phyloP scores from a whole-genome alignment of 2,113 vertebrate genomes.

The Tenrec ecaudatus region DNA sequence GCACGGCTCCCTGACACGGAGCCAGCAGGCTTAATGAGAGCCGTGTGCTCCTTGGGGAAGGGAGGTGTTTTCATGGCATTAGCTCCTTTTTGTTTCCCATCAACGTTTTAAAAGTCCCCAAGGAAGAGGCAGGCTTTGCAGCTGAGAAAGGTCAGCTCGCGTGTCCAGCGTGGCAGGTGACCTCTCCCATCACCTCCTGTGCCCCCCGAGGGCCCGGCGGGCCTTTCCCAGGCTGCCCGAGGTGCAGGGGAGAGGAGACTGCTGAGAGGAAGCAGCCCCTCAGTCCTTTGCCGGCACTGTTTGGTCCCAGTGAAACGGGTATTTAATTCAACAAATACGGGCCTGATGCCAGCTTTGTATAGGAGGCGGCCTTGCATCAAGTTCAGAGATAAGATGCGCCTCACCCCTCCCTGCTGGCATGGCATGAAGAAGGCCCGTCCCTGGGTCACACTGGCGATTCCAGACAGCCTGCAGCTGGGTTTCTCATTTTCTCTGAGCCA shows the following conservation, averaged over 20 bases:
- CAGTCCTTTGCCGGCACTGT: background rate
- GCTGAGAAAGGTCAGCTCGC: slow-evolving; percentile 45
- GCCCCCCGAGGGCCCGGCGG: rapidly evolving
- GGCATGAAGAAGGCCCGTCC: background rate
- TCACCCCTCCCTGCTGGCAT: background rate
- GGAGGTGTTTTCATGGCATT: background rate
- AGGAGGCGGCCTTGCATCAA: background rate
- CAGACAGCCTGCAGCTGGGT: background rate
- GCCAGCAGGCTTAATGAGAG: slow-evolving; percentile 46
- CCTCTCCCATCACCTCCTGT: background rate
- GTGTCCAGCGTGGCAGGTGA: background rate
- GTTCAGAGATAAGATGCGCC: background rate
- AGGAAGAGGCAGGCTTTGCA: background rate
- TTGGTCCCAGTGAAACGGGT: slow-evolving; percentile 9
- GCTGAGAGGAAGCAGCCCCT: background rate
- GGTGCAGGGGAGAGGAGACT: background rate
- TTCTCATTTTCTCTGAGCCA: background rate
- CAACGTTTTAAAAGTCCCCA: slow-evolving; percentile 25
- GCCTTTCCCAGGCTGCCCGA: rapidly evolving
- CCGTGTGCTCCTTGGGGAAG: background rate
- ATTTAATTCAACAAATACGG: slow-evolving; percentile 28
- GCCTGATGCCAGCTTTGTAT: background rate
- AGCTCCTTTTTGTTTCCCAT: slow-evolving; percentile 55
- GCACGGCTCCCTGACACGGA: rapidly evolving
- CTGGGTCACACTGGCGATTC: background rate